These are phyloP conservation scores for Axis porcinus DNA, from an alignment of 2,113 vertebrate genomes.

Conservation along the genomic window DNA sequence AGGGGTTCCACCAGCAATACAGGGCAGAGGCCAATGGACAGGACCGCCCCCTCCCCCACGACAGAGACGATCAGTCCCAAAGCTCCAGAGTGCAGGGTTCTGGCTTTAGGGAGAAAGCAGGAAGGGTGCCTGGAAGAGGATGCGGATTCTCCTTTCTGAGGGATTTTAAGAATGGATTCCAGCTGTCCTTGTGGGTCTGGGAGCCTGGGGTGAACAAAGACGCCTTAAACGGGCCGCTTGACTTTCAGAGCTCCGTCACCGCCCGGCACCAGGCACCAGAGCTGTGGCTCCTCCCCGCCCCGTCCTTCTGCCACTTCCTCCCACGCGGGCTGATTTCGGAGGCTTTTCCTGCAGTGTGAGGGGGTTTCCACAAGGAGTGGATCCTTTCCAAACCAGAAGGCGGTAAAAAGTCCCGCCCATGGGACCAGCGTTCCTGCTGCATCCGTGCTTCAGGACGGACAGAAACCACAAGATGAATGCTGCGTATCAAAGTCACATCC, in stretches of 20 bases:
- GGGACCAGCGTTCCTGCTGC: neutral
- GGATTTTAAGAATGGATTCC: neutral
- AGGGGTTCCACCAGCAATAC: rapidly evolving
- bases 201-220: neutral
- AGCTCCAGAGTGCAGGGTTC: rapidly evolving
- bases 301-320: neutral
- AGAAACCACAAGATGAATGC: neutral
- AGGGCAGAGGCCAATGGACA: rapidly evolving
- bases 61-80: rapidly evolving
- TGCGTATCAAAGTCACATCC: neutral
- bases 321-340: neutral
- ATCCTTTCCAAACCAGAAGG: neutral
- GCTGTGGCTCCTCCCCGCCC: rapidly evolving
- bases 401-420: neutral
- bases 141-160: neutral
- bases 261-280: rapidly evolving
- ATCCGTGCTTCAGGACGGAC: neutral
- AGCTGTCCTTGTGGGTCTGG: neutral
- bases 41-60: rapidly evolving
- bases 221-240: rapidly evolving
- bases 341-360: neutral
- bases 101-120: neutral
- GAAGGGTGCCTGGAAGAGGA: neutral
- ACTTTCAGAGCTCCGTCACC: rapidly evolving
- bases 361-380: neutral